Evolutionary conservation across 2,113 vertebrate species (phyloP).

Genomic region (Quiscalus mexicanus): DNA sequence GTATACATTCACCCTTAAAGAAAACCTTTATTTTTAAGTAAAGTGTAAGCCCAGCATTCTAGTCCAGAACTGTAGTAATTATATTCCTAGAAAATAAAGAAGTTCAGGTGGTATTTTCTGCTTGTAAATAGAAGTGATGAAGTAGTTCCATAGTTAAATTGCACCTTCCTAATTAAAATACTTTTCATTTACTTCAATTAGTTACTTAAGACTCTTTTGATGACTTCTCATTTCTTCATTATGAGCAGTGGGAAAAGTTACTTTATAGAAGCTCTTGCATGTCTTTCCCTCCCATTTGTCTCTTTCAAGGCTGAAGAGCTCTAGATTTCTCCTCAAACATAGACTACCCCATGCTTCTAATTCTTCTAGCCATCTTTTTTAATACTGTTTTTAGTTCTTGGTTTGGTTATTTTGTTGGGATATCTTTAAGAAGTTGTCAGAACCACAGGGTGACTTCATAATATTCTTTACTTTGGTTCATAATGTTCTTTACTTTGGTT

Average conservation of each 20-base stretch:
- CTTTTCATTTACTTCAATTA: not conserved
- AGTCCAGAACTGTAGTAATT: slow-evolving; percentile 3
- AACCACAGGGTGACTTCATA: not conserved
- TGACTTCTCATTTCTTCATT: not conserved
- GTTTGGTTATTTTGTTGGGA: not conserved
- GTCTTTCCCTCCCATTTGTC: not conserved
- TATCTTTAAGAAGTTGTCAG: not conserved
- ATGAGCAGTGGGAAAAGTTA: not conserved
- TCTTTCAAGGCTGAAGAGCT: not conserved
- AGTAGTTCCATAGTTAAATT: not conserved
- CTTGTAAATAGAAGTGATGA: slow-evolving; percentile 32
- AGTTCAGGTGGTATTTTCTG: not conserved
- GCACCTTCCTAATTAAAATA: not conserved
- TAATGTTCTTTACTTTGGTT: not conserved
- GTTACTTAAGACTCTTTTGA: not conserved
- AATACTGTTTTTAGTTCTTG: not conserved
- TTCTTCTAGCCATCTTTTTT: not conserved
- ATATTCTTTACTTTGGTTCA: too few species aligned
- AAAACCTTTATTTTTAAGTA: slow-evolving; percentile 28
- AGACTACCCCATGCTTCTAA: accelerated
- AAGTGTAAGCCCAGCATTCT: not conserved
- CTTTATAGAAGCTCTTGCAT: not conserved
- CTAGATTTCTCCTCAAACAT: not conserved
- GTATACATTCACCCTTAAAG: slow-evolving; percentile 27
- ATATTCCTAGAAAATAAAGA: slow-evolving; percentile 18